These are phyloP conservation scores for Oncorhynchus masou DNA, from an alignment of 2,113 vertebrate species.

Conservation along the genomic window DNA sequence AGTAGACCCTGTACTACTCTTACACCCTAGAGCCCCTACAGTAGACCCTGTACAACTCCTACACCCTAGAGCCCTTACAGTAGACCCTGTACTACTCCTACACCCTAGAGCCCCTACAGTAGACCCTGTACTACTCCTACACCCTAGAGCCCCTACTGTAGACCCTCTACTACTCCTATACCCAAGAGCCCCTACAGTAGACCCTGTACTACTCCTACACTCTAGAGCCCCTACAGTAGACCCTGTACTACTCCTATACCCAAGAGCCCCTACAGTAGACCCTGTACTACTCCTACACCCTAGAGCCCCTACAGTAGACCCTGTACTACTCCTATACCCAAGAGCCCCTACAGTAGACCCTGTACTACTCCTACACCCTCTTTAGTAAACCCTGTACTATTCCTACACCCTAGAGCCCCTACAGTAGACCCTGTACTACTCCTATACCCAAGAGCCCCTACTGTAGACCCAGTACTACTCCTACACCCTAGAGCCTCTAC, in stretches of 20 bases:
- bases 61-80: slow-evolving; percentile 16
- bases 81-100: slow-evolving; percentile 28
- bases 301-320: neutral
- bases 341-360: neutral
- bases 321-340: slow-evolving; percentile 25
- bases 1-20: too few relatives aligned
- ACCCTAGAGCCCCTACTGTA: too few relatives aligned
- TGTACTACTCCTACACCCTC: slow-evolving; percentile 25
- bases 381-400: too few relatives aligned
- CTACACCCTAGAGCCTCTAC: too few relatives aligned
- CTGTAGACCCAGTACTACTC: too few relatives aligned
- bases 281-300: slow-evolving; percentile 33
- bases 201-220: too few relatives aligned
- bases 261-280: neutral
- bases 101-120: neutral
- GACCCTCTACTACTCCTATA: too few relatives aligned
- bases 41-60: slow-evolving; percentile 35
- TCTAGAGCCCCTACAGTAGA: too few relatives aligned
- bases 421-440: too few relatives aligned
- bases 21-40: neutral
- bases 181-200: too few relatives aligned
- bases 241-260: slow-evolving; percentile 24
- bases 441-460: too few relatives aligned
- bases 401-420: too few relatives aligned
- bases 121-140: neutral